phyloP scores from a whole-genome alignment of 2,113 vertebrate genomes.

The Gracilinanus agilis region DNA sequence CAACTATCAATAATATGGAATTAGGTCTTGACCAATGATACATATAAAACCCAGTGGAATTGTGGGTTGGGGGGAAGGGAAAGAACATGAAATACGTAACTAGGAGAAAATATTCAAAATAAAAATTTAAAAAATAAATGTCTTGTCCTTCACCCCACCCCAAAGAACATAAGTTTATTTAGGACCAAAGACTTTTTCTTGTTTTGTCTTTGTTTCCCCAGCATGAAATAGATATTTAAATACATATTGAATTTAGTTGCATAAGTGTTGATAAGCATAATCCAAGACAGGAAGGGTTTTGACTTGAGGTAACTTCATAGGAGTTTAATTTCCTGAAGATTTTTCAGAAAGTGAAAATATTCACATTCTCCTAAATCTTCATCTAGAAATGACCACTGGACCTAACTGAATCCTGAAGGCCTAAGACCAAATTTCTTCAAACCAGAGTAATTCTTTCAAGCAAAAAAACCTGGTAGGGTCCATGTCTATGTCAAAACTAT shows the following conservation, averaged over 20 bases:
- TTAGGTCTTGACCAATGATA: no score
- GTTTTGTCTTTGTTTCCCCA: background rate
- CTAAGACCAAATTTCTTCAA: background rate
- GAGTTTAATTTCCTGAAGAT: conserved; percentile 30
- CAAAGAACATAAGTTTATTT: background rate
- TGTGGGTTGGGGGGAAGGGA: no score
- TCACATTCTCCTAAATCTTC: conserved; percentile 16
- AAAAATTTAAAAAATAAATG: no score
- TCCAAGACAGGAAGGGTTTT: background rate
- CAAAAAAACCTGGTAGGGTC: background rate
- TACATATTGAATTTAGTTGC: background rate
- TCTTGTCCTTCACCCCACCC: background rate
- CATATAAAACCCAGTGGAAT: no score
- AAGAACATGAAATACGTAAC: no score
- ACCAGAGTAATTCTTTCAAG: conserved; percentile 7
- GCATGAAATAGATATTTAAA: background rate
- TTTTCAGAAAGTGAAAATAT: conserved; percentile 24
- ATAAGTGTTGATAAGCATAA: conserved; percentile 42
- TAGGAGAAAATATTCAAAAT: no score
- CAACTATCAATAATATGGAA: no score
- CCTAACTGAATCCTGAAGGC: conserved; percentile 26
- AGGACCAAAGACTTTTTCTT: background rate
- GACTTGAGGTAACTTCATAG: background rate
- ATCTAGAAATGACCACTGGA: conserved; percentile 12
- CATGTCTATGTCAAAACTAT: background rate